Conservation (phyloP, 2,888 invertebrate species). For the Aquatica leii region DNA sequence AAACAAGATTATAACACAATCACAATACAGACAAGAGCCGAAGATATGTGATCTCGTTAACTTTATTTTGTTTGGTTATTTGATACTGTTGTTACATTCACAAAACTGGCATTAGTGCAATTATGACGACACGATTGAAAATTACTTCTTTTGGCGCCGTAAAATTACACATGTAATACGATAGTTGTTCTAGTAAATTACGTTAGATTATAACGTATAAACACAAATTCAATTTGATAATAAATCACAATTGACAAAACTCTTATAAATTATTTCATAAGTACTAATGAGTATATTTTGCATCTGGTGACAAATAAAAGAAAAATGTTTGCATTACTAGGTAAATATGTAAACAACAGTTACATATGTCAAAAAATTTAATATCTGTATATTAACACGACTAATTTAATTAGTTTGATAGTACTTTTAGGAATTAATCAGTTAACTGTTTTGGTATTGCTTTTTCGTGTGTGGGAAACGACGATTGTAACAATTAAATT, state of each 20-base stretch:
- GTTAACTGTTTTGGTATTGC: conserved; percentile 10
- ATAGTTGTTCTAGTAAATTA: no score
- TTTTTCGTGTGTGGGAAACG: no score
- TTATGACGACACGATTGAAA: neutral
- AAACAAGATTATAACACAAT: conserved; percentile 55
- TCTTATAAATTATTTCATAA: conserved; percentile 15
- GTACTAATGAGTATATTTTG: conserved; percentile 25
- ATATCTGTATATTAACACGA: conserved; percentile 35
- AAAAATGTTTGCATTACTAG: conserved; percentile 27
- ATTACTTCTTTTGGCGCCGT: no score
- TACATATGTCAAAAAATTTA: conserved; percentile 26
- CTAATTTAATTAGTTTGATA: conserved; percentile 37
- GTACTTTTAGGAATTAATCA: conserved; percentile 12
- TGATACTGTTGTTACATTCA: conserved; percentile 30
- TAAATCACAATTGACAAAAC: conserved; percentile 32
- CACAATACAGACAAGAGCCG: conserved; percentile 41
- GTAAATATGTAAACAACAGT: conserved; percentile 28
- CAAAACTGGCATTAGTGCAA: conserved; percentile 10
- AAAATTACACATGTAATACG: no score
- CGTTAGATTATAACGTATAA: neutral
- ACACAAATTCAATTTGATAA: conserved; percentile 15
- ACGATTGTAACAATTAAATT: no score
- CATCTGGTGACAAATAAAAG: conserved; percentile 28
- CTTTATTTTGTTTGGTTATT: conserved; percentile 32
- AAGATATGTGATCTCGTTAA: conserved; percentile 38